Base-by-base conservation (phyloP, 2,113 vertebrate genomes). In the Chlorodrepanis virens region DNA sequence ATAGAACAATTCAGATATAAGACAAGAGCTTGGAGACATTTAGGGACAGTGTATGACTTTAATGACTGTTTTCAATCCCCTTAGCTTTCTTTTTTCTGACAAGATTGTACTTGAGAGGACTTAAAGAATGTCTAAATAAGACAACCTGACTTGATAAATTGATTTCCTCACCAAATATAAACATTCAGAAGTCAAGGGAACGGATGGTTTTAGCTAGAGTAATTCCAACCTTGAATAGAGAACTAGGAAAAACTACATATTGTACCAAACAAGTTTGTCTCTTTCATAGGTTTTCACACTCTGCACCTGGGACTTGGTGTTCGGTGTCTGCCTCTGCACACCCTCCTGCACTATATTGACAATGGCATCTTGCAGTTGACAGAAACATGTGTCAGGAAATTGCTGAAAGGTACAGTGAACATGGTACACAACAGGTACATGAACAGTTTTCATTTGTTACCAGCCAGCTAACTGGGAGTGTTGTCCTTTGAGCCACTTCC, bases 341-440 rank as follows among this genome's bases (percentile, higher is more conserved):
- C 97, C 45, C 98, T 99, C 80, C 97, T 99, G 49, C 99, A 99
- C 96, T 99, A 99, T 45, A 98, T 99, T 53, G 99, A 99, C 78
- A 98, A 93, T 2, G 98, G 98, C 18, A 71, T 99, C 69, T 75
- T 99, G 87, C 98, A 97, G 45, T 97, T 99, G 93, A 99, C 99
- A 0, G 99, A 99, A 81, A 98, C 98, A 0, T 98, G 98, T 59
- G 98, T 98, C 93, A 97, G 95, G 52, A 98, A 97, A 23, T 94
- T 99, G 88, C 97, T 99, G 97, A 98, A 98, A 97, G 99, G 99
- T 99, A 97, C 89, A 65, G 37, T 33, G 54, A 29, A 11, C 25
- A 40, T 42, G 22, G 3, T 21, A 39, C 37, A 39, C 10, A 9
- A 39, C 10, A 39, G 37, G 37, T 39, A 39, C 37, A 39, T 39